Evolutionary conservation across 2,797 vertebrate species (phyloP), one percentile per base, ranked within the genome.

Genomic region (Peromyscus eremicus): DNA sequence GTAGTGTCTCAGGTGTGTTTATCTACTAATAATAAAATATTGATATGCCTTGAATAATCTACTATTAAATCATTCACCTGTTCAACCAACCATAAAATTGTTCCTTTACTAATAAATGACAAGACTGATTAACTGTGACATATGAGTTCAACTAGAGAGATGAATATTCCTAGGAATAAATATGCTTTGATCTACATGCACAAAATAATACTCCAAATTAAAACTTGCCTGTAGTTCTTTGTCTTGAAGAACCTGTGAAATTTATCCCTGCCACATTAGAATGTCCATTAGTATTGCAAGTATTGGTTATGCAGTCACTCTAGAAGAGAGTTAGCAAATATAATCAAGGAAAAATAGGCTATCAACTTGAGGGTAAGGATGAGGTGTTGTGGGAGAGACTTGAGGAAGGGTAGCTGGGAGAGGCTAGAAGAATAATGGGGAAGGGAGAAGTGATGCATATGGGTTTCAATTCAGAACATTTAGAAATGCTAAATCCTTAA

Each of bases 31-130:
- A 95, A 96, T 7, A 91, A 90, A 90, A 81, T 40, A 95, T 80
- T 95, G 80, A 60, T 62, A 60, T 96, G 76, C 34, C 93, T 94
- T 91, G 49, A 96, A 89, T 95, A 94, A 96, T 94, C 94, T 95
- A 75, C 49, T 96, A 46, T 92, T 95, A 92, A 96, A 96, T 91
- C 37, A 82, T 94, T 95, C 87, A 79, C 82, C 49, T 37, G 68
- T 46, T 95, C 85, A 96, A 64, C 37, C 94, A 96, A 79, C 87
- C 71, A 83, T 92, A 92, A 92, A 95, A 93, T 90, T 84, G 12
- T 29, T 79, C 23, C 43, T 96, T 93, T 90, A 75, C 34, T 86
- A 70, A 95, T 68, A 91, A 85, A 95, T 85, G 81, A 90, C 81
- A 89, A 46, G 77, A 92, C 82, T 95, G 40, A 97, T 97, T 94